Base-by-base conservation (phyloP, 2,797 vertebrate genomes). In the Myotis pilosus region DNA sequence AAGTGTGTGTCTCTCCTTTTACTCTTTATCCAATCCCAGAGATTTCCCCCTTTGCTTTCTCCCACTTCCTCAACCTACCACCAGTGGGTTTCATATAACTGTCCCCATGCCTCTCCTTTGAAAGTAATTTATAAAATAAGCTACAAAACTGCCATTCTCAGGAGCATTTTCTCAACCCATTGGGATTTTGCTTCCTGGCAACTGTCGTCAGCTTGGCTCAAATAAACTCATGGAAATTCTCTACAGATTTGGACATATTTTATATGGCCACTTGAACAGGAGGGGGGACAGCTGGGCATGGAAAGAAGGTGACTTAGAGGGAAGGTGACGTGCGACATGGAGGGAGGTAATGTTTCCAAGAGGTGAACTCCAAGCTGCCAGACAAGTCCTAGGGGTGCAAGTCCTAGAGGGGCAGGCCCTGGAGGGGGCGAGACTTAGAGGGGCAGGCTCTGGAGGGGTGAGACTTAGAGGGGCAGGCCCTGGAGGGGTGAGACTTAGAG, bases 251-350 rank as follows among this genome's bases (percentile, higher is more conserved):
- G 51, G 20, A 78, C 13, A 13, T 55, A 23, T 8, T n/a, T 55
- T 25, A 16, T 13, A 23, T 38, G 10, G 22, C 23, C 51, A 78
- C n/a, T 5, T 69, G 20, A 51, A 90, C n/a, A 57, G 22, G 9
- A 4, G 20, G 55, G 30, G 12, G 22, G 16, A 8, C 17, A 53
- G 10, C 33, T 12, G 47, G 10, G 25, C 0, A 8, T 1, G 2
- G 66, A 19, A 13, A 33, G 33, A 19, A 36, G 19, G 15, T 12
- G 60, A 64, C 0, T 2, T 30, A 57, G 10, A 41, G 25, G 5
- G 8, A 16, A 78, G 20, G 75, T 78, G 16, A 81, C 4, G 25
- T 9, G 22, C 3, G 51, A 23, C 75, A 16, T 49, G 30, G 20
- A 33, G 28, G 7, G 30, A 64, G 30, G 10, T 47, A 41, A 82